These are phyloP conservation scores for Takifugu rubripes DNA, from an alignment of 2,797 vertebrate genomes.

Conservation along the genomic window DNA sequence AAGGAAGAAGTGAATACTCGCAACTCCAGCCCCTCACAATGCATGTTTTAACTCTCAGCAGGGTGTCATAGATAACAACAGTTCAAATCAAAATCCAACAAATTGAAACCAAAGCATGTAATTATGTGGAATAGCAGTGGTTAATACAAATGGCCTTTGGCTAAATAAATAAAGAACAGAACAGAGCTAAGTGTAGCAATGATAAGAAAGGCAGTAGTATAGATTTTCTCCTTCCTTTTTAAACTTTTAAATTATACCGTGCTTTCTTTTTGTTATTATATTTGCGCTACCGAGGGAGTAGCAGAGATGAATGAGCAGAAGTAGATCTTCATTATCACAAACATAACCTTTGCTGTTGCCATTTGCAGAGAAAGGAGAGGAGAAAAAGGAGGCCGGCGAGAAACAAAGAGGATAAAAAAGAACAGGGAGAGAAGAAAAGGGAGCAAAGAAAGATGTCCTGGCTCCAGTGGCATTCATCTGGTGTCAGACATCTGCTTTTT, in stretches of 20 bases:
- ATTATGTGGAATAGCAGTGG: slow-evolving; percentile 68
- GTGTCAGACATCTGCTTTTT: slow-evolving; percentile 81
- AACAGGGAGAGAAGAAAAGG: slow-evolving; percentile 45
- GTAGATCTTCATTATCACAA: slow-evolving; percentile 66
- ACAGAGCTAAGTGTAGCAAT: slow-evolving; percentile 33
- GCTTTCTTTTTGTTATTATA: slow-evolving; percentile 53
- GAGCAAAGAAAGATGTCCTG: slow-evolving; percentile 61
- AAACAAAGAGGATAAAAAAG: slow-evolving; percentile 54
- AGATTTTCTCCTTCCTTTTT: slow-evolving; percentile 42
- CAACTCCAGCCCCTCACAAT: slow-evolving; percentile 43
- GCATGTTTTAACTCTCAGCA: slow-evolving; percentile 60
- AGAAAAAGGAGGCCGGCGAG: slow-evolving; percentile 31
- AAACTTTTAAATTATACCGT: slow-evolving; percentile 47
- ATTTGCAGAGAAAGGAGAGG: slow-evolving; percentile 48
- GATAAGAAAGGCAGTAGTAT: slow-evolving; percentile 62
- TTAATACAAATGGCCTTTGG: slow-evolving; percentile 65
- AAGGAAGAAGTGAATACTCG: slow-evolving; percentile 41
- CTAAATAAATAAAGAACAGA: slow-evolving; percentile 42
- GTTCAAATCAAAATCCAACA: slow-evolving; percentile 70
- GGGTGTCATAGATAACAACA: slow-evolving; percentile 75
- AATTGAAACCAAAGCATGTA: slow-evolving; percentile 76
- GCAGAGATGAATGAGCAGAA: slow-evolving; percentile 47
- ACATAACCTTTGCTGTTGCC: slow-evolving; percentile 63
- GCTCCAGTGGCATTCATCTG: slow-evolving; percentile 73
- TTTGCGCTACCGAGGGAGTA: slow-evolving; percentile 36